Evolutionary conservation across 2,113 vertebrate genomes (phyloP).

Genomic region (Callopanchax toddi): DNA sequence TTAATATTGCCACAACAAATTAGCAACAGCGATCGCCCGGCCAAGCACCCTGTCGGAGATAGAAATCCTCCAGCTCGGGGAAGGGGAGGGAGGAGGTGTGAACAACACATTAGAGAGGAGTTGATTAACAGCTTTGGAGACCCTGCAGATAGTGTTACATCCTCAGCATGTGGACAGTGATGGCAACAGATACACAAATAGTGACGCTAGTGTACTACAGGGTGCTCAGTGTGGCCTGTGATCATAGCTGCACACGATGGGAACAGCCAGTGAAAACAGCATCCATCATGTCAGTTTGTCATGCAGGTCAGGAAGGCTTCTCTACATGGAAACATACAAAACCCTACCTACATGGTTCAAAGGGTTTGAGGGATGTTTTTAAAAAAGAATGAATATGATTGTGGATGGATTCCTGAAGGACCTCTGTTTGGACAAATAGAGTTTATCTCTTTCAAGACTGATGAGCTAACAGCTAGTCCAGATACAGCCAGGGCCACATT

Average conservation of each 20-base stretch:
- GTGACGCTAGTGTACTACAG: slow-evolving; percentile 42
- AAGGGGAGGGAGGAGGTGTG: slow-evolving; percentile 69
- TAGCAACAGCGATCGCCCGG: slow-evolving; percentile 75
- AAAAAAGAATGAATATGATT: no score
- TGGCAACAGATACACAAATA: slow-evolving; percentile 28
- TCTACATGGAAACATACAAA: no score
- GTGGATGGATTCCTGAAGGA: no score
- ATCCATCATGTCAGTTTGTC: slow-evolving; percentile 19
- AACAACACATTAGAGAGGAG: slow-evolving; percentile 72
- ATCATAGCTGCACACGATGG: slow-evolving; percentile 39
- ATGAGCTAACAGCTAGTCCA: no score
- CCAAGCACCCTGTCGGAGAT: slow-evolving; percentile 59
- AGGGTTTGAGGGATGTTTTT: no score
- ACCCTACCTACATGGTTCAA: no score
- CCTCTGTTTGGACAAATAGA: no score
- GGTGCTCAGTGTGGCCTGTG: slow-evolving; percentile 42
- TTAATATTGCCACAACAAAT: slow-evolving; percentile 88
- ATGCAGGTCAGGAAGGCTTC: no score
- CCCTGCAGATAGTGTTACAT: slow-evolving; percentile 60
- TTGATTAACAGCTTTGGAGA: slow-evolving; percentile 67
- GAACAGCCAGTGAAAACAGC: slow-evolving; percentile 46
- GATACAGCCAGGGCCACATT: no score
- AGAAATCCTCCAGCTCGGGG: slow-evolving; percentile 66
- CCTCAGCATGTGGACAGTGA: slow-evolving; percentile 54
- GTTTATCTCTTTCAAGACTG: no score